A percentile compares a stretch with the other conserved stretches of the same genome.
phyloP scores from a whole-genome alignment of 2,888 invertebrate genomes.

The Drosophila bunnanda region DNA sequence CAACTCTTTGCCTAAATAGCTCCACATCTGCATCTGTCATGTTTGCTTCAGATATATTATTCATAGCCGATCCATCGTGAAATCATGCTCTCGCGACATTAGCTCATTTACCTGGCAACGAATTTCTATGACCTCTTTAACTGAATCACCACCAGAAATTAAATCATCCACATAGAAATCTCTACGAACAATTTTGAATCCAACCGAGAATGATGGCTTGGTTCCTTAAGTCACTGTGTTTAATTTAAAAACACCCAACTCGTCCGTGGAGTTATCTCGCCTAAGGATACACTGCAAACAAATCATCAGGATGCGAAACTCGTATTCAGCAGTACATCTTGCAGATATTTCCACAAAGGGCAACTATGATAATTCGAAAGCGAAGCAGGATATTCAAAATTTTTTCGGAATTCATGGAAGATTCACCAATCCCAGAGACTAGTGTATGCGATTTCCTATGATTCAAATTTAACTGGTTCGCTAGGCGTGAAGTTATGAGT shows the following conservation, averaged over 20 bases:
- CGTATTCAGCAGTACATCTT: not conserved
- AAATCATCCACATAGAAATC: not conserved
- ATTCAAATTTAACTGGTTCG: too few relatives aligned
- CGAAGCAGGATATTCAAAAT: too few relatives aligned
- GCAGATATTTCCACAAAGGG: not conserved
- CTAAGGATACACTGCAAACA: not conserved
- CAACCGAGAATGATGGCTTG: not conserved
- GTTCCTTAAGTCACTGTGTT: not conserved
- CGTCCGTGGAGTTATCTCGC: not conserved
- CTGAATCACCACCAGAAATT: not conserved
- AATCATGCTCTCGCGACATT: not conserved
- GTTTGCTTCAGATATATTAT: not conserved
- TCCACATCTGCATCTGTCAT: not conserved
- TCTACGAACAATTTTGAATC: not conserved
- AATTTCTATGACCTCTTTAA: not conserved
- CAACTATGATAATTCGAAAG: too few relatives aligned
- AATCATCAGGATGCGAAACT: not conserved
- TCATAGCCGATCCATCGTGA: not conserved
- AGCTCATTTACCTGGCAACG: constrained; percentile 1
- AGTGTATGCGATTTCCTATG: too few relatives aligned
- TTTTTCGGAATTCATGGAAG: not conserved
- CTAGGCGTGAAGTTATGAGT: too few relatives aligned
- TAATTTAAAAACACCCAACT: not conserved
- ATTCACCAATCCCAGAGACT: not conserved
- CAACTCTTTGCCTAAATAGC: not conserved